Evolutionary conservation across 2,888 invertebrate species (phyloP).

Genomic region (Lissonota sp.): DNA sequence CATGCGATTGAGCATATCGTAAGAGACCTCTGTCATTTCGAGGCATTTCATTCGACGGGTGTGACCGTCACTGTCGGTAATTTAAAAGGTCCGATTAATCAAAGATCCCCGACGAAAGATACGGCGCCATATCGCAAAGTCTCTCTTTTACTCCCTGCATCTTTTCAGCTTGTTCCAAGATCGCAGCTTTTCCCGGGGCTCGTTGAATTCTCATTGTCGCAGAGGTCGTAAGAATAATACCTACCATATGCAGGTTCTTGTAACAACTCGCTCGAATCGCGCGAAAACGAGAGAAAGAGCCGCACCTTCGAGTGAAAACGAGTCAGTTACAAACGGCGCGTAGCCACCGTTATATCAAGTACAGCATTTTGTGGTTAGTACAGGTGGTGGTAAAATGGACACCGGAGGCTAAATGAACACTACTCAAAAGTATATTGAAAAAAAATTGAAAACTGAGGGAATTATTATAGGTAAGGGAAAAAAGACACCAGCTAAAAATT

Average conservation of each 20-base stretch:
- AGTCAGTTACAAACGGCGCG: constrained; percentile 54
- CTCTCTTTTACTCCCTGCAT: constrained; percentile 21
- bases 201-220: constrained; percentile 32
- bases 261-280: constrained; percentile 16
- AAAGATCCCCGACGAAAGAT: constrained; percentile 74
- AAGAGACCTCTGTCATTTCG: constrained; percentile 78
- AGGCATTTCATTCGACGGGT: constrained; percentile 79
- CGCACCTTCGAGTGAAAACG: constrained; percentile 60
- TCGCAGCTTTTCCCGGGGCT: constrained; percentile 31
- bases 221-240: constrained; percentile 9
- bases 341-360: constrained; percentile 56
- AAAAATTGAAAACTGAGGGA: too few species aligned
- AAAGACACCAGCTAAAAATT: too few species aligned
- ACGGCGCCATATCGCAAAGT: constrained; percentile 69
- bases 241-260: constrained; percentile 5
- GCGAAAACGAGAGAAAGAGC: constrained; percentile 23
- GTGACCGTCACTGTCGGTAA: constrained; percentile 75
- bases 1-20: constrained; percentile 77
- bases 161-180: constrained; percentile 42
- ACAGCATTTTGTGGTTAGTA: constrained; percentile 43
- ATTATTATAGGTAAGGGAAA: too few species aligned
- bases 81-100: constrained; percentile 77
- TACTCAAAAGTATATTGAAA: too few species aligned
- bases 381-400: neutral
- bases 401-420: neutral